Evolutionary conservation across 2,113 vertebrate species (phyloP).

Genomic region (Mionectes macconnelli): DNA sequence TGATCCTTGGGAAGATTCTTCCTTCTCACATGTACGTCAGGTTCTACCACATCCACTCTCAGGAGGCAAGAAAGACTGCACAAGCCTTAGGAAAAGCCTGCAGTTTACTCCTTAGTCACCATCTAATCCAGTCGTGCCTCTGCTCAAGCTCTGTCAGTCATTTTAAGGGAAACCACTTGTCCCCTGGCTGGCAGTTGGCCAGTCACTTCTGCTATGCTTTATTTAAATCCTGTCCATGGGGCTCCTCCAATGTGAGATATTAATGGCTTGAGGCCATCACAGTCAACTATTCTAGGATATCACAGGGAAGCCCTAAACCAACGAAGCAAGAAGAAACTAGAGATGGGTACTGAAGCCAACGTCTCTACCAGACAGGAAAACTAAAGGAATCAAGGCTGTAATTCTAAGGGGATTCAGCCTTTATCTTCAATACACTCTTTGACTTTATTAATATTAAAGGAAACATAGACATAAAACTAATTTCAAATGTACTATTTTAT

Average conservation of each 20-base stretch:
- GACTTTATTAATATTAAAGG: neutral
- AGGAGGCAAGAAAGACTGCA: neutral
- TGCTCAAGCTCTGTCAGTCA: slow-evolving; percentile 33
- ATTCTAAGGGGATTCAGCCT: neutral
- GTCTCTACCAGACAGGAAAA: neutral
- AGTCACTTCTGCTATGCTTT: slow-evolving; percentile 18
- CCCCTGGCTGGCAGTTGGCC: slow-evolving; percentile 24
- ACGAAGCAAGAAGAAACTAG: neutral
- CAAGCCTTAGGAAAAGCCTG: neutral
- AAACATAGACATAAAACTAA: neutral
- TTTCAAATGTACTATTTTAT: neutral
- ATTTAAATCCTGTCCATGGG: slow-evolving; percentile 38
- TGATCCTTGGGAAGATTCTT: neutral
- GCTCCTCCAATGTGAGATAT: slow-evolving; percentile 19
- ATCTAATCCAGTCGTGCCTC: slow-evolving; percentile 22
- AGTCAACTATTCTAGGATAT: slow-evolving; percentile 41
- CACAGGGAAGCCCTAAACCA: slow-evolving; percentile 43
- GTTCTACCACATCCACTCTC: neutral
- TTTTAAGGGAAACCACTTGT: slow-evolving; percentile 49
- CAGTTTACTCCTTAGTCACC: slow-evolving; percentile 14
- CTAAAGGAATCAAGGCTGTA: neutral
- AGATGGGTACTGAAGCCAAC: neutral
- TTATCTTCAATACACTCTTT: neutral
- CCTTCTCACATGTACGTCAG: neutral
- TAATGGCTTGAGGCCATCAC: slow-evolving; percentile 36